Evolutionary conservation across 2,797 vertebrate species (phyloP).

Genomic region (Eulemur rubriventer): DNA sequence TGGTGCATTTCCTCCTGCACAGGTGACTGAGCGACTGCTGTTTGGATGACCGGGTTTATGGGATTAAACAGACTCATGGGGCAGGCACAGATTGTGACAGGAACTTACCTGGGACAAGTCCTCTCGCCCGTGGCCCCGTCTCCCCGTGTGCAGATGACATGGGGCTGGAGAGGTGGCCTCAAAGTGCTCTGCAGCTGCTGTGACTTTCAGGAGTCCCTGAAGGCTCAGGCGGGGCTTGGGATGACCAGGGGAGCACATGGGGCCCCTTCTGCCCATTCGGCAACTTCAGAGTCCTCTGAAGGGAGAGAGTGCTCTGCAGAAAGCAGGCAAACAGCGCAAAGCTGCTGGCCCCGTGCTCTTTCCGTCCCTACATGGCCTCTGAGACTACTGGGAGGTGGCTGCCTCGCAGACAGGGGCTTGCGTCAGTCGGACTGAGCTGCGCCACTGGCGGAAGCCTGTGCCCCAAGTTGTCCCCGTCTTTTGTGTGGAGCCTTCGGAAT

Average conservation of each 20-base stretch:
- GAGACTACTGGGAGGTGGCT: not conserved
- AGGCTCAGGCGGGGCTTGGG: not conserved
- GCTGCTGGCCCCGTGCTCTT: not conserved
- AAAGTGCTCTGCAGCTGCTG: not conserved
- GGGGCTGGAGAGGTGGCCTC: not conserved
- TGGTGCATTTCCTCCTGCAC: not conserved
- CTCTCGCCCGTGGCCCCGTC: rapidly evolving
- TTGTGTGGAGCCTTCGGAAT: not conserved
- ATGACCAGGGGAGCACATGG: rapidly evolving
- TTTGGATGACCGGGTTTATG: not conserved
- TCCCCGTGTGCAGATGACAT: rapidly evolving
- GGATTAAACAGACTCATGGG: not conserved
- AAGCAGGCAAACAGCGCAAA: rapidly evolving
- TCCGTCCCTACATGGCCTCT: not conserved
- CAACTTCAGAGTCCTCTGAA: not conserved
- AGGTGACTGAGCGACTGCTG: too few species aligned
- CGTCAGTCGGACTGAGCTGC: rapidly evolving
- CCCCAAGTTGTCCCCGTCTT: not conserved
- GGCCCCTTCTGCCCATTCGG: rapidly evolving
- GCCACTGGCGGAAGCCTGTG: not conserved
- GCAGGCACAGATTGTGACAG: rapidly evolving
- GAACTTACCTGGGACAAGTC: not conserved
- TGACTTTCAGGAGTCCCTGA: not conserved
- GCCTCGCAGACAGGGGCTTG: not conserved
- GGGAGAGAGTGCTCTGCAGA: not conserved